Evolutionary conservation across 2,888 invertebrate species (phyloP), one percentile per base, ranked within the genome.

Genomic region (Euzetes globulus): DNA sequence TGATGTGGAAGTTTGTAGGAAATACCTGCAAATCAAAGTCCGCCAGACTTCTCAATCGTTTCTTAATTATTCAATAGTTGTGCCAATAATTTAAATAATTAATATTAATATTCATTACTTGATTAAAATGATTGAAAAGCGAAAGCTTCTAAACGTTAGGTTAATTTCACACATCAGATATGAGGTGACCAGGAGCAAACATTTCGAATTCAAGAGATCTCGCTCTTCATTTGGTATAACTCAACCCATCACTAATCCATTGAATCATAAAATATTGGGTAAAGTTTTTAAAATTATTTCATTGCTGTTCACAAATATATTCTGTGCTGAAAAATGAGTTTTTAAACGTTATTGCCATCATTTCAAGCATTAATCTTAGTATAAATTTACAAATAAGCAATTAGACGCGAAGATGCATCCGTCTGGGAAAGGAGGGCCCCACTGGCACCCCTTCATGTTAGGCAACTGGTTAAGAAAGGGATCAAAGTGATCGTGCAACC

Each of bases 401-500:
- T 94, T 79, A 86, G 94, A 19, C 85, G 94, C 72, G 94, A 95
- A 83, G 94, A 94, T 83, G 94, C 94, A 82, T 92, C 93, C 80
- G 93, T 95, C 81, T 95, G 94, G 94, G 94, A 95, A 83, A 85
- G 99, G 77, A 86, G 99, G 76, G 98, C 99, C 0, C 95, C 99
- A 0, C 88, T 99, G 78, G 90, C 94, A 0, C 99, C 99, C 0
- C 83, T 87, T 29, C 96, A 98, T 81, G 97, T 99, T 9, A 88
- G 90, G 79, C 89, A 91, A 78, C 85, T 99, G 79, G 91, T 93
- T 27, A 88, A 90, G 78, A 87, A 89, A 79, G 94, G 95, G 3
- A 90, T 96, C 60, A 92, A 91, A 83, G 97, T 99, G 71, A 90
- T 99, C 71, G 95, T 99, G 0, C 99, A 99, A 82, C 98, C 99